Conservation (phyloP, 1,140 invertebrate genomes). For the Zaprionus gabonicus region DNA sequence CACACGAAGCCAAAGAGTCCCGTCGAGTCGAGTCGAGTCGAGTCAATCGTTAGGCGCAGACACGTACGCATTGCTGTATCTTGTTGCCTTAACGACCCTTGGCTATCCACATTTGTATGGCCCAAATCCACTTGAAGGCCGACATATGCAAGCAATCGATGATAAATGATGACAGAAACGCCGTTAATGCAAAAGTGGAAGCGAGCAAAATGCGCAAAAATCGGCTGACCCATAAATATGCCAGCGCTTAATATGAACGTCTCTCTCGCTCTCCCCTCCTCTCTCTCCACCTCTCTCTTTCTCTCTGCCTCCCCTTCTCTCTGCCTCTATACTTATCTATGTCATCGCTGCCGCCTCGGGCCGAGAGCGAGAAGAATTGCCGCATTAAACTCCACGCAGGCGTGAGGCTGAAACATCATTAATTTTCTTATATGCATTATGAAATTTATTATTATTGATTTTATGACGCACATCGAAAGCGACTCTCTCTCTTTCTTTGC, state of each 20-base stretch:
- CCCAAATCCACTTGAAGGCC: conserved; percentile 57
- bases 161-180: conserved; percentile 73
- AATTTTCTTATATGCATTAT: conserved; percentile 67
- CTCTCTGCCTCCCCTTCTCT: background rate
- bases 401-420: conserved; percentile 42
- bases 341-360: conserved; percentile 25
- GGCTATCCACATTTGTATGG: conserved; percentile 47
- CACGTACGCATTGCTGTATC: conserved; percentile 38
- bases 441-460: conserved; percentile 76
- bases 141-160: conserved; percentile 73
- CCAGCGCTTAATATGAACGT: conserved; percentile 52
- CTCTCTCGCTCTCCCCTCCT: background rate
- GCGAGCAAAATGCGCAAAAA: conserved; percentile 35
- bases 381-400: conserved; percentile 62
- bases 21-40: background rate
- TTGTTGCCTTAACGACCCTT: conserved; percentile 23
- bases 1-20: background rate
- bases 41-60: conserved; percentile 44
- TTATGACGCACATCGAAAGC: conserved; percentile 43
- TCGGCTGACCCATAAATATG: conserved; percentile 70
- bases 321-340: conserved; percentile 40
- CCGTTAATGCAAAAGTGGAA: conserved; percentile 50
- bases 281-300: background rate
- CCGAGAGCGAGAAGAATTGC: background rate
- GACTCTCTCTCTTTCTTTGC: background rate